Evolutionary conservation across 92 coral and sea anemone genomes (phyloP), one percentile per base, ranked within the genome.

Genomic region (Galaxea fascicularis): DNA sequence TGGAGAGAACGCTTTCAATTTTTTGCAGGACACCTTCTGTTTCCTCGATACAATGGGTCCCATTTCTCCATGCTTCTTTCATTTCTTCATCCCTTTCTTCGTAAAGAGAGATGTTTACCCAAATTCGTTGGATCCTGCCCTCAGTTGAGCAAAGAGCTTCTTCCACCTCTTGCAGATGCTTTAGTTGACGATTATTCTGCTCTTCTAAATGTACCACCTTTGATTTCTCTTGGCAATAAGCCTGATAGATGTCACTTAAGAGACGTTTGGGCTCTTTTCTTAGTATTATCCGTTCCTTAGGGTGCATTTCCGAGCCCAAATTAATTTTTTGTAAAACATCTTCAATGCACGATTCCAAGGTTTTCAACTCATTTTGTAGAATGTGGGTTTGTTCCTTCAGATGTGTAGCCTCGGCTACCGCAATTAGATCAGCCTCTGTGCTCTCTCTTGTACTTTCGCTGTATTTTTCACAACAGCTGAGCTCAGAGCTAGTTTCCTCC

Each of bases 41-140:
- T 54, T 52, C 85, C 85, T 69, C 58, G 49, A 35, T 16, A 15
- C 53, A 51, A n/a, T 26, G 76, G 21, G 15, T 14, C n/a, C 54
- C 76, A 27, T 53, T 39, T 20, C 27, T 66, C 76, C 85, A 20
- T 28, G 65, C 10, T 20, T 25, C 26, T 16, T 39, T 52, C 14
- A 68, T 54, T 53, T 56, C 67, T 17, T 58, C 80, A 4, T 68
- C 70, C n/a, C 57, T 44, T 53, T 58, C 77, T n/a, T 82, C 86
- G 5, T 71, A 26, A 24, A 82, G 21, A 56, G 58, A 70, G 44
- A 82, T 6, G 47, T 35, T 70, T 70, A 82, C 56, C 86, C 86
- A 70, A 16, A 82, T 64, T 6, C 86, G 78, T 0, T 71, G 86
- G 24, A 82, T 58, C 58, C 47, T 82, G 4, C 86, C 86, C 30